Conservation (phyloP, 2,888 invertebrate genomes). For the Sphecodes monilicornis region DNA sequence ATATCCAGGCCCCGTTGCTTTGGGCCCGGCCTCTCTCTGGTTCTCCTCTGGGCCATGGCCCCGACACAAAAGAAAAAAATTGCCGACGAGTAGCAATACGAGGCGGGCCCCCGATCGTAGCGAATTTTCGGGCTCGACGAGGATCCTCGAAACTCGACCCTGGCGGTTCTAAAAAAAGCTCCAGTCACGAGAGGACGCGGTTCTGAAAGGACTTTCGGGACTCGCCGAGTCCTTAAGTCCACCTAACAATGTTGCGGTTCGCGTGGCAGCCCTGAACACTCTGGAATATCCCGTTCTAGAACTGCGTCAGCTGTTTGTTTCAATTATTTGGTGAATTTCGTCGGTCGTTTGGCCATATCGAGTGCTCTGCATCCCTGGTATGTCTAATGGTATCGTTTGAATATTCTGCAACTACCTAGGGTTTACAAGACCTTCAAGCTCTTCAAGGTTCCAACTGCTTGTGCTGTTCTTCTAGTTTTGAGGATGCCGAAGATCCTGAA, state of each 20-base stretch:
- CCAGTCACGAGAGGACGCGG: not conserved
- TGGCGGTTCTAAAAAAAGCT: constrained; percentile 3
- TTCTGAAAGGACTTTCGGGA: not conserved
- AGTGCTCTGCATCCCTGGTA: no score
- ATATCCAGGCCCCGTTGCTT: constrained; percentile 80
- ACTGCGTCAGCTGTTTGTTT: not conserved
- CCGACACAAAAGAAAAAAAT: constrained; percentile 38
- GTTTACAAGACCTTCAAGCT: not conserved
- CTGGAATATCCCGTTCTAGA: not conserved
- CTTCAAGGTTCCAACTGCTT: not conserved
- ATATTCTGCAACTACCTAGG: not conserved
- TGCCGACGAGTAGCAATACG: constrained; percentile 35
- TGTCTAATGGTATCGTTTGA: not conserved
- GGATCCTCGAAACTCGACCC: constrained; percentile 6
- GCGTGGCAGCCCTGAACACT: not conserved
- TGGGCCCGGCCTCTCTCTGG: constrained; percentile 56
- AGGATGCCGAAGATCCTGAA: no score
- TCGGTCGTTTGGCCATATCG: not conserved
- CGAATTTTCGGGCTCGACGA: constrained; percentile 51
- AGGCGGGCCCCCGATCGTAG: constrained; percentile 45
- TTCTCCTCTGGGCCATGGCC: constrained; percentile 34
- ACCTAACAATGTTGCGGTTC: not conserved
- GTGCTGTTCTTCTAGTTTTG: no score
- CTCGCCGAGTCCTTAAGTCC: not conserved
- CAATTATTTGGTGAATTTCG: not conserved